Percentiles rank a stretch among this genome's conserved stretches.
phyloP scores from a whole-genome alignment of 2,888 invertebrate species.

The Machimus atricapillus region DNA sequence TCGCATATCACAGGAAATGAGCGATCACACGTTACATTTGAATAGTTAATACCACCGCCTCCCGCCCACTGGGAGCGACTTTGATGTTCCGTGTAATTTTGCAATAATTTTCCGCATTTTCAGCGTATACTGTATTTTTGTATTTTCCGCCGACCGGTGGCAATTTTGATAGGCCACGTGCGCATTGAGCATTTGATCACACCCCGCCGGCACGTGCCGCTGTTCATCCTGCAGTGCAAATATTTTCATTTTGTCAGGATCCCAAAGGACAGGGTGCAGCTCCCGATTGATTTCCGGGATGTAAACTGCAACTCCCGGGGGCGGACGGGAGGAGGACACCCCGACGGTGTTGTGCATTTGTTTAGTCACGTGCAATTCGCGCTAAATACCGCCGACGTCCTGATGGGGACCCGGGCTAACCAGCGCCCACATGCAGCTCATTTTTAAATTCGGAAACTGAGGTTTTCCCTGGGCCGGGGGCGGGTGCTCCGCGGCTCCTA shows the following conservation, averaged over 20 bases:
- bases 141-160: background rate
- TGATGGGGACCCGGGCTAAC: background rate
- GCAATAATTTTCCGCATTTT: conserved; percentile 45
- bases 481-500: background rate
- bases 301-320: background rate
- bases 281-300: background rate
- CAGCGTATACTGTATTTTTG: conserved; percentile 33
- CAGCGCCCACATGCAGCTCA: background rate
- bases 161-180: conserved; percentile 31
- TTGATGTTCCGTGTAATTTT: conserved; percentile 34
- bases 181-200: conserved; percentile 22
- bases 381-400: conserved; percentile 39
- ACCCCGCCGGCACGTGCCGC: conserved; percentile 25
- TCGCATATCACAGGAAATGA: background rate
- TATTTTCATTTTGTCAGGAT: conserved; percentile 34
- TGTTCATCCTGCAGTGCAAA: conserved; percentile 19
- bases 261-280: background rate
- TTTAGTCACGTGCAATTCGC: conserved; percentile 46
- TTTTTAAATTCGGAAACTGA: conserved; percentile 32
- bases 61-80: background rate
- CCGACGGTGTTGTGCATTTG: conserved; percentile 38
- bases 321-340: background rate
- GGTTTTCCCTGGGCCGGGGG: background rate
- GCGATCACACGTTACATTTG: background rate
- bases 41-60: background rate